phyloP scores from a whole-genome alignment of 2,113 vertebrate species.

The Hipposideros armiger region DNA sequence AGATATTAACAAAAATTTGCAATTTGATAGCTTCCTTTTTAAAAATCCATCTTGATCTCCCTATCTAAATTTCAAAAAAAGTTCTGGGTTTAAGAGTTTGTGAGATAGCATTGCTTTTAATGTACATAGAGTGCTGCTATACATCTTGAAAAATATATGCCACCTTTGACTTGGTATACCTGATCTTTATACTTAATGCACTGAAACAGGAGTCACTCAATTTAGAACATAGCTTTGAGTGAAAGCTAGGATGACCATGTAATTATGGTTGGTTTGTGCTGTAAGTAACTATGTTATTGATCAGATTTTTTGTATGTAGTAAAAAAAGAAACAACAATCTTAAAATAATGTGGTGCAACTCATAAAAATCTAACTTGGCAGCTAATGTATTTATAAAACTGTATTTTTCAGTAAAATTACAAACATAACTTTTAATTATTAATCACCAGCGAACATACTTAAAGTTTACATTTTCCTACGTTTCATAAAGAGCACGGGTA shows the following conservation, averaged over 20 bases:
- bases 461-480: not conserved
- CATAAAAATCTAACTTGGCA: slow-evolving; percentile 1
- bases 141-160: not conserved
- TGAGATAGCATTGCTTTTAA: slow-evolving; percentile 38
- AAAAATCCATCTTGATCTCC: not conserved
- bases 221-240: slow-evolving; percentile 49
- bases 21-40: slow-evolving; percentile 25
- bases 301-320: not conserved
- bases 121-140: not conserved
- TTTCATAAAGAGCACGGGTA: not conserved
- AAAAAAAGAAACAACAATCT: slow-evolving; percentile 15
- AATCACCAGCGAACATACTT: slow-evolving; percentile 9
- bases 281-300: slow-evolving; percentile 32
- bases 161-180: slow-evolving; percentile 21
- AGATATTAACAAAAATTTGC: not conserved
- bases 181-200: slow-evolving; percentile 59
- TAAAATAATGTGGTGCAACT: slow-evolving; percentile 45
- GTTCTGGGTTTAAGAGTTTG: slow-evolving; percentile 2
- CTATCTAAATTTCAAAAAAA: not conserved
- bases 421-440: not conserved
- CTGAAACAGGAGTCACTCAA: slow-evolving; percentile 22
- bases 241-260: not conserved
- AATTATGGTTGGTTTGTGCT: slow-evolving; percentile 43
- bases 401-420: slow-evolving; percentile 49
- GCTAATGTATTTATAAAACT: slow-evolving; percentile 45